phyloP scores from a whole-genome alignment of 1,140 invertebrate genomes.

The Trypoxylus dichotomus region DNA sequence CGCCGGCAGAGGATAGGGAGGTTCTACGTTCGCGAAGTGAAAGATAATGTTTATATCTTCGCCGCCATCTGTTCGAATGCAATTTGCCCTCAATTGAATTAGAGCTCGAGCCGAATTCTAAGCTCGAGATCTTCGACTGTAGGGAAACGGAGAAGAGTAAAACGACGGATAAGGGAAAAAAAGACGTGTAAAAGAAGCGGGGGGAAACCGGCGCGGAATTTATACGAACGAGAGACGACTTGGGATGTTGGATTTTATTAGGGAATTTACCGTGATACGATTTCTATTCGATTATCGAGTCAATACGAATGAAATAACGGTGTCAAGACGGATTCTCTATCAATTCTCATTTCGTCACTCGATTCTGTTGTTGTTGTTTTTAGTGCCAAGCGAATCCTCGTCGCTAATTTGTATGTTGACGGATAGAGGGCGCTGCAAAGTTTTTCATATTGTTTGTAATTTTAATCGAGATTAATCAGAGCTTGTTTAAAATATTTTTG shows the following conservation, averaged over 20 bases:
- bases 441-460: too few species aligned
- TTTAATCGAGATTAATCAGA: too few species aligned
- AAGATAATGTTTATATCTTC: conserved; percentile 4
- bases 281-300: not conserved
- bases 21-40: not conserved
- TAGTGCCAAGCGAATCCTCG: too few species aligned
- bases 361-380: too few species aligned
- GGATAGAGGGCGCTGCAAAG: too few species aligned
- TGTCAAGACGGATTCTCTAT: not conserved
- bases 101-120: not conserved
- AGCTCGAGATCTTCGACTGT: not conserved
- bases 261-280: not conserved
- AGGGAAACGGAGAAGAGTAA: not conserved
- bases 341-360: too few species aligned
- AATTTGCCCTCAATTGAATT: not conserved
- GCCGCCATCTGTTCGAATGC: conserved; percentile 1
- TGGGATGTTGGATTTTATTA: not conserved
- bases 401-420: too few species aligned
- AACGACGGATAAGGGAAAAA: not conserved
- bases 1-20: not conserved
- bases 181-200: not conserved
- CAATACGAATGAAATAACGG: not conserved
- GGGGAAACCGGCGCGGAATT: not conserved
- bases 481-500: too few species aligned
- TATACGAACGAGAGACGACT: not conserved